Conservation (phyloP, 64 coral and sea anemone species). For the Montipora foliosa region DNA sequence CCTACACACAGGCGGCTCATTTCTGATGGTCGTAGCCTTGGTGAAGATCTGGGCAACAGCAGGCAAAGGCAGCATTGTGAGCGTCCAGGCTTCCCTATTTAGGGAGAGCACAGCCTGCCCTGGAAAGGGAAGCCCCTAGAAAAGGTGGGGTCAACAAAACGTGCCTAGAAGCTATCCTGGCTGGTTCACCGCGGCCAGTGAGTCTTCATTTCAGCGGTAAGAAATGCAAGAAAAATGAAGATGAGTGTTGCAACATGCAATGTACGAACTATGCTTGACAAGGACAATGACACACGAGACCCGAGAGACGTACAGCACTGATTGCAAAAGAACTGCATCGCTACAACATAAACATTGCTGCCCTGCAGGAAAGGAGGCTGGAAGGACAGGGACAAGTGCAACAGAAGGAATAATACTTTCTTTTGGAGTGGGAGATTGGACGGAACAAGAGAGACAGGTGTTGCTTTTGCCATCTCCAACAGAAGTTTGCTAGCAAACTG, state of each 20-base stretch:
- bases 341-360: not conserved
- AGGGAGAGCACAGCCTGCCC: constrained; percentile 61
- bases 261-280: constrained; percentile 25
- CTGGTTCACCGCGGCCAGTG: not conserved
- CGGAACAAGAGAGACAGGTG: constrained; percentile 14
- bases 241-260: constrained; percentile 20
- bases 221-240: constrained; percentile 12
- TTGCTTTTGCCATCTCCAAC: not conserved
- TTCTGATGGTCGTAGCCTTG: too few species aligned
- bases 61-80: constrained; percentile 33
- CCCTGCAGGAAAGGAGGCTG: constrained; percentile 2
- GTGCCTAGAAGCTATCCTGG: not conserved
- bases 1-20: constrained; percentile 29
- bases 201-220: not conserved
- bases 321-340: not conserved
- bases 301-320: not conserved
- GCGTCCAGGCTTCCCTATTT: constrained; percentile 36
- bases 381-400: not conserved
- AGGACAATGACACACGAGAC: not conserved
- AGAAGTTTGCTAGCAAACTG: too few species aligned
- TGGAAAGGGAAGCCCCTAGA: constrained; percentile 21
- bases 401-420: not conserved
- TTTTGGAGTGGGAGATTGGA: constrained; percentile 18
- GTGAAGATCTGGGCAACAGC: constrained; percentile 3
- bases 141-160: constrained; percentile 35